A percentile compares a stretch with the other conserved stretches of the same genome.
phyloP scores from a whole-genome alignment of 53 echinoderm and acorn worm genomes.

The Stichopus horrens region DNA sequence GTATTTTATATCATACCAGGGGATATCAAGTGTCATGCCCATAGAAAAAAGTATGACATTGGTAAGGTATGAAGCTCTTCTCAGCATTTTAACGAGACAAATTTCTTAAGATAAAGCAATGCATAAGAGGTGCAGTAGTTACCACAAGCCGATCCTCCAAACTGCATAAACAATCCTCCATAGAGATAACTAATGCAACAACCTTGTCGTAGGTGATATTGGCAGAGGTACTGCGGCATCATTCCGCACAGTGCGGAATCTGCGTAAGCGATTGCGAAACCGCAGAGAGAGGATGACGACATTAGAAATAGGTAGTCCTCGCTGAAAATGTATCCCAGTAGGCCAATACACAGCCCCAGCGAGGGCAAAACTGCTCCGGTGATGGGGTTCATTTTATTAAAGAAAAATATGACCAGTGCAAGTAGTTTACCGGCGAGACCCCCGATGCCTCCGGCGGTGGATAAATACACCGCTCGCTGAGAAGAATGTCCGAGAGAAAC shows the following conservation, averaged over 20 bases:
- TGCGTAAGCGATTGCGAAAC: constrained; percentile 9
- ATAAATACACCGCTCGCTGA: background rate
- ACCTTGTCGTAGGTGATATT: background rate
- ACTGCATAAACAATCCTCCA: constrained; percentile 28
- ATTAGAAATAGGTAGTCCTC: background rate
- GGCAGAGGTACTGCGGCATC: constrained; percentile 6
- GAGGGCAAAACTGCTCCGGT: constrained; percentile 1
- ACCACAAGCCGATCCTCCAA: constrained; percentile 10
- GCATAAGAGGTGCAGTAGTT: background rate
- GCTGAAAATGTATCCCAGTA: background rate
- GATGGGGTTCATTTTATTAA: constrained; percentile 8
- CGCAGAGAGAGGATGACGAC: constrained; percentile 5
- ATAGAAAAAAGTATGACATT: too few species aligned
- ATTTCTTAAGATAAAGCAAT: too few species aligned
- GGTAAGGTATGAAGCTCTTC: too few species aligned
- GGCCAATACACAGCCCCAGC: background rate
- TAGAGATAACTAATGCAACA: background rate
- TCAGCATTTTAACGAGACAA: too few species aligned
- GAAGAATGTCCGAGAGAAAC: background rate
- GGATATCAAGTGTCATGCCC: too few species aligned
- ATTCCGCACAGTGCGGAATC: constrained; percentile 21
- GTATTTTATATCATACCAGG: too few species aligned
- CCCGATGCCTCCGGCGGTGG: constrained; percentile 22
- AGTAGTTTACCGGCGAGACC: background rate
- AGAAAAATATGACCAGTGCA: background rate